Percentiles rank a stretch among this genome's conserved stretches.
Evolutionary conservation across 2,797 vertebrate genomes (phyloP).

Genomic region (Phoebastria nigripes): DNA sequence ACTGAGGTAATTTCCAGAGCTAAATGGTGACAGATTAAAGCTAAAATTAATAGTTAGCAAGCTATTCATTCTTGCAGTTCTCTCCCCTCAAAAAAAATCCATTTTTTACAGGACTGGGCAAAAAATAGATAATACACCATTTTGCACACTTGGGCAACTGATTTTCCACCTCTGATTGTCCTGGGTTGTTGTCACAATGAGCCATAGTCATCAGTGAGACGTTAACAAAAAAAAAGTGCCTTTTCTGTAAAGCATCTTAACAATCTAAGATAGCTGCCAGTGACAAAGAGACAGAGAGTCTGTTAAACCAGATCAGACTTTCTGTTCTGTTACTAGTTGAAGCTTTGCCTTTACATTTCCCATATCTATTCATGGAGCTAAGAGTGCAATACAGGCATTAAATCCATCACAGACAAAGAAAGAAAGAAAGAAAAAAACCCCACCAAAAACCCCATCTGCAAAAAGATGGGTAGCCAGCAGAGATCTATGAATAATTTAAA

Average conservation of each 20-base stretch:
- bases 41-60: not conserved
- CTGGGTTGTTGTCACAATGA: not conserved
- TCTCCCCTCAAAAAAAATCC: not conserved
- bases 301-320: conserved; percentile 11
- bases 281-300: conserved; percentile 17
- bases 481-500: conserved; percentile 62
- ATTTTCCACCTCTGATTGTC: not conserved
- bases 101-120: not conserved
- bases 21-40: not conserved
- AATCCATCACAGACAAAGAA: not conserved
- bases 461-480: conserved; percentile 22
- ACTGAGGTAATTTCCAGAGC: not conserved
- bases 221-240: fast-evolving
- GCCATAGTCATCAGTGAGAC: not conserved
- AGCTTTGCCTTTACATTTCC: conserved; percentile 38
- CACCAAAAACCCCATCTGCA: not conserved
- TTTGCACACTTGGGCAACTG: not conserved
- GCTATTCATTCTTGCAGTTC: not conserved
- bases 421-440: not conserved
- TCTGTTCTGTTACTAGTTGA: not conserved
- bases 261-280: not conserved
- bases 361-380: conserved; percentile 36
- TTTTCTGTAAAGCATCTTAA: not conserved
- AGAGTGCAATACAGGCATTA: conserved; percentile 36
- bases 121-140: not conserved